Evolutionary conservation across 2,888 invertebrate genomes (phyloP), one percentile per base, ranked within the genome.

Genomic region (Phytoseiulus persimilis): DNA sequence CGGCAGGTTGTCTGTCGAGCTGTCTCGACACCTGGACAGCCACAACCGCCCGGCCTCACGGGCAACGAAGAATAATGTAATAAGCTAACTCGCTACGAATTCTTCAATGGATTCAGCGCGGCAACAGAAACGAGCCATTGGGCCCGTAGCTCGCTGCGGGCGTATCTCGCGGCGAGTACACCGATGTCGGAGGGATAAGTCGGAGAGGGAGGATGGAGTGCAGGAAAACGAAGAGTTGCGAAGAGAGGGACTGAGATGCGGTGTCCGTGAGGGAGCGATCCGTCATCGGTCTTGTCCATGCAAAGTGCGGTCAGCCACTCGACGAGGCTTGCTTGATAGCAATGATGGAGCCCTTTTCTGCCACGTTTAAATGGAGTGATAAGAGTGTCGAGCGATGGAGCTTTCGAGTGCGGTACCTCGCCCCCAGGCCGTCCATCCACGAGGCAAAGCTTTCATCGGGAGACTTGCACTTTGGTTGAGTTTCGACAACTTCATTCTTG

Each of bases 241-340:
- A 65, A 28, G 65, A 65, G 65, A 14, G 28, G 18, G 65, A 28
- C 11, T 6, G 65, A 65, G 65, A 23, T 65, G 65, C 65, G 65
- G 28, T 65, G 65, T 65, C 65, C 65, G 65, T 65, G 65, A 65
- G 65, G 65, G 28, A 65, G 65, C 65, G 65, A 65, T 65, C 65
- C 65, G 65, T 65, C 65, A 65, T 65, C 65, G 65, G 65, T 65
- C 65, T 65, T 65, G 65, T 65, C 65, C 65, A 65, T 65, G 65
- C 65, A 65, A 65, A 65, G 65, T 65, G 65, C 65, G 65, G 65
- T 65, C 65, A 65, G 65, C 65, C 18, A 65, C 65, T 65, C 65
- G 65, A 65, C 65, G 65, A 65, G 5, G 28, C 65, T 65, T 18
- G 65, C 11, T 28, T 14, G 65, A 65, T 65, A 65, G 65, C 65